Evolutionary conservation across 2,797 vertebrate species (phyloP).

Genomic region (Florisuga fusca): DNA sequence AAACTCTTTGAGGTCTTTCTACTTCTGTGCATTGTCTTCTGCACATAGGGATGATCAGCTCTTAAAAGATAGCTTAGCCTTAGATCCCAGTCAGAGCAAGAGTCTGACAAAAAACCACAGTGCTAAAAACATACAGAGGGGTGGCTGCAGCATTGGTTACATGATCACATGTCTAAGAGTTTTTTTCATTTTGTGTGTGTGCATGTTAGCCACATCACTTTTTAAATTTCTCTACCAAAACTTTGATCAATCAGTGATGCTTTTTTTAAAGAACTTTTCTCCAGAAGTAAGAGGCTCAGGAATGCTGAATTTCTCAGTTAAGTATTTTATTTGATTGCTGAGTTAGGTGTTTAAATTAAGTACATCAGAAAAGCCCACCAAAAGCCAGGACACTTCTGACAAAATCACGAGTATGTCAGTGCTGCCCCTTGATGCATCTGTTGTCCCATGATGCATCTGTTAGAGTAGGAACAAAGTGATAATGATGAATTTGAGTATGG

Average conservation of each 20-base stretch:
- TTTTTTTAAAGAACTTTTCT: not conserved
- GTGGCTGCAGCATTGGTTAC: not conserved
- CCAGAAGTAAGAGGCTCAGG: not conserved
- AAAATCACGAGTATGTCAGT: no score
- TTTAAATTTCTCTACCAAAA: not conserved
- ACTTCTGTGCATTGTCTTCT: not conserved
- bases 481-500: not conserved
- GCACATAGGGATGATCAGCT: not conserved
- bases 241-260: not conserved
- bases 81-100: not conserved
- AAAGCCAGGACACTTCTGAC: no score
- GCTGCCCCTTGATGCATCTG: no score
- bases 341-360: not conserved
- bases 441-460: no score
- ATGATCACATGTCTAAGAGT: not conserved
- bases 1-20: not conserved
- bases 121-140: not conserved
- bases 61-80: not conserved
- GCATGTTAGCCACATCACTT: not conserved
- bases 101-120: no score
- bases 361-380: no score
- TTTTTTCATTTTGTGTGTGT: not conserved
- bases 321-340: not conserved
- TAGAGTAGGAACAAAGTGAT: no score
- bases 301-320: not conserved